These are phyloP conservation scores for Drosophila grimshawi DNA, from an alignment of 1,140 invertebrate genomes.

Conservation along the genomic window DNA sequence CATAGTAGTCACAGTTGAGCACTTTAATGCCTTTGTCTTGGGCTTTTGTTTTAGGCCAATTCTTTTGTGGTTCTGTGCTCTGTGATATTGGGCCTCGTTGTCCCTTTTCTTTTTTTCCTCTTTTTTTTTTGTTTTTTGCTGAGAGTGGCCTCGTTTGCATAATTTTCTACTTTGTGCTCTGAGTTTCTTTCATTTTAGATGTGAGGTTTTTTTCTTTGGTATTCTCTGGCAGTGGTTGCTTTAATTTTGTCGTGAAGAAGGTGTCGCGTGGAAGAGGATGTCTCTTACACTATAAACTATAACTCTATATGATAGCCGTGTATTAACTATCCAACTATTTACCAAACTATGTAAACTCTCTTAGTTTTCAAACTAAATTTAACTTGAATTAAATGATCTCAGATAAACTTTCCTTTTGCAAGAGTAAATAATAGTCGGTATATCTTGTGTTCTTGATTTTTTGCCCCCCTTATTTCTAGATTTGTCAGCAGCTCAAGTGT, in stretches of 20 bases:
- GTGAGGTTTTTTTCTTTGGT: slow-evolving; percentile 8
- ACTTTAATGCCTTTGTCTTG: slow-evolving; percentile 45
- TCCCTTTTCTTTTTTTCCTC: not conserved
- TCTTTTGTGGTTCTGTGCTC: slow-evolving; percentile 31
- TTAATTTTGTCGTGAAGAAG: not conserved
- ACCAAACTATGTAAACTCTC: too few relatives aligned
- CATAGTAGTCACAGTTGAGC: slow-evolving; percentile 54
- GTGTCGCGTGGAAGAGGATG: not conserved
- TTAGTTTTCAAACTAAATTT: not conserved
- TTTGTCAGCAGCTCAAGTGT: slow-evolving; percentile 45
- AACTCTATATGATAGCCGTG: too few relatives aligned
- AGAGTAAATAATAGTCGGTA: too few relatives aligned
- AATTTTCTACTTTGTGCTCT: slow-evolving; percentile 62
- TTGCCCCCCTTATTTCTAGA: slow-evolving; percentile 15
- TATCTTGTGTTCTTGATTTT: too few relatives aligned
- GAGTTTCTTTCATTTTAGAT: slow-evolving; percentile 29
- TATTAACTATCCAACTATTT: too few relatives aligned
- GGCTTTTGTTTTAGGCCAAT: slow-evolving; percentile 45
- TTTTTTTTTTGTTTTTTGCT: not conserved
- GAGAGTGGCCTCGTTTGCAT: slow-evolving; percentile 57
- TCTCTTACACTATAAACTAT: too few relatives aligned
- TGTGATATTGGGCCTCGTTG: slow-evolving; percentile 36
- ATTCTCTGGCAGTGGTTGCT: slow-evolving; percentile 8
- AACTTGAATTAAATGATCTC: not conserved
- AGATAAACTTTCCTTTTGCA: not conserved